Conservation (phyloP, 2,888 invertebrate species). For the Cantharis rustica region DNA sequence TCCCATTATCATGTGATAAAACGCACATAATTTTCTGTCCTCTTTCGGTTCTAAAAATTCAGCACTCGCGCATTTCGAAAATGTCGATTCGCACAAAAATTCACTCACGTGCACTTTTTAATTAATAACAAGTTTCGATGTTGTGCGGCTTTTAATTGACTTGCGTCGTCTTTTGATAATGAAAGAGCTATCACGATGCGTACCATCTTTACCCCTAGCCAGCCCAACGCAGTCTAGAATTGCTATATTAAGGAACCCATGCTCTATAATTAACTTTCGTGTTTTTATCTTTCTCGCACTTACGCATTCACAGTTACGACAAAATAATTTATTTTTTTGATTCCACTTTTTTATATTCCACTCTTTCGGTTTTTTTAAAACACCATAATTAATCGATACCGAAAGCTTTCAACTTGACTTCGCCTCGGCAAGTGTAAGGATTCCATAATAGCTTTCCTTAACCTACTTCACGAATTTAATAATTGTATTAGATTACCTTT, state of each 20-base stretch:
- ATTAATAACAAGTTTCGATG: neutral
- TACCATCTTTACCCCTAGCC: slow-evolving; percentile 14
- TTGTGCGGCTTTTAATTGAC: neutral
- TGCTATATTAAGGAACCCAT: slow-evolving; percentile 24
- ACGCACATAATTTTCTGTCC: neutral
- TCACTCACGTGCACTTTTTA: neutral
- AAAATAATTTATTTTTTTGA: neutral
- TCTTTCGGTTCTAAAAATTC: neutral
- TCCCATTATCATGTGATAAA: slow-evolving; percentile 25
- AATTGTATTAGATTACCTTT: neutral
- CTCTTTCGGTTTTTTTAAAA: neutral
- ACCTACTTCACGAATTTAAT: neutral
- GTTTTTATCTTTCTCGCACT: neutral
- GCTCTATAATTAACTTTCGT: slow-evolving; percentile 23
- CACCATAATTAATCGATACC: neutral
- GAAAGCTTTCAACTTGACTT: neutral
- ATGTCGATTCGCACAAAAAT: neutral
- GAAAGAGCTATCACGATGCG: neutral
- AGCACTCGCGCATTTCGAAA: neutral
- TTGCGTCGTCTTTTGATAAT: neutral
- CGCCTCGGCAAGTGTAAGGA: neutral
- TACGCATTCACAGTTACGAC: neutral
- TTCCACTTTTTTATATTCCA: neutral
- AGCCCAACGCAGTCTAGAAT: slow-evolving; percentile 28
- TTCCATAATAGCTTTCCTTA: neutral